Percentiles rank a stretch among this genome's conserved stretches.
Evolutionary conservation across 2,797 vertebrate species (phyloP).

Genomic region (Sciurus vulgaris): DNA sequence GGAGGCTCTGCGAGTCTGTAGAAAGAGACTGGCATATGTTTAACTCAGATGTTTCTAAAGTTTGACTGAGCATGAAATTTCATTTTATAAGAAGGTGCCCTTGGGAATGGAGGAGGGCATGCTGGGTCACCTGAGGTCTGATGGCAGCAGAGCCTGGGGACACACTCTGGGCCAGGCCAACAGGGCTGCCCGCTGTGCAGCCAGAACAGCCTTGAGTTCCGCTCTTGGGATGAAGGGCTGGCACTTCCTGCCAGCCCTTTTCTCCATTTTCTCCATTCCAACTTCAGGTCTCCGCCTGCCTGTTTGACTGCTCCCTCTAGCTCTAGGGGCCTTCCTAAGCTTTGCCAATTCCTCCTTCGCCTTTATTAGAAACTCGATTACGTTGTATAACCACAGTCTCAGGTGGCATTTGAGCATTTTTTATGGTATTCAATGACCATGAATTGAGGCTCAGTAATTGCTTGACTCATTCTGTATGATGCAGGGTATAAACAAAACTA

Average conservation of each 20-base stretch:
- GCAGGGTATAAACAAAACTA: background rate
- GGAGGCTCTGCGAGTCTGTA: constrained; percentile 59
- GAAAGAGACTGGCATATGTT: constrained; percentile 81
- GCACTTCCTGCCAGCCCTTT: background rate
- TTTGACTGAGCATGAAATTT: constrained; percentile 86
- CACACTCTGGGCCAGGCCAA: background rate
- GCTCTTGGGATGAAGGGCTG: accelerated
- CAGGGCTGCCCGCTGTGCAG: too few species aligned
- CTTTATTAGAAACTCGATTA: background rate
- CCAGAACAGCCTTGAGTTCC: too few species aligned
- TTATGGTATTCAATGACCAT: background rate
- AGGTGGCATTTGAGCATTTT: background rate
- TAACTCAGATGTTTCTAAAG: constrained; percentile 83
- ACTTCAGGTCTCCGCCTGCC: background rate
- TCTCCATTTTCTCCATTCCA: too few species aligned
- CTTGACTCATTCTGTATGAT: background rate
- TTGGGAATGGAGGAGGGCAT: constrained; percentile 68
- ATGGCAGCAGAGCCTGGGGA: background rate
- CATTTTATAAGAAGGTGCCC: constrained; percentile 83
- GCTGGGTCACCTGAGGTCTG: constrained; percentile 63
- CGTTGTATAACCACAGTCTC: background rate
- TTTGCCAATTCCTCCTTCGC: background rate
- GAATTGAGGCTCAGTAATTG: background rate
- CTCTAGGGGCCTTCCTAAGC: background rate
- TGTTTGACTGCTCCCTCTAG: background rate